Evolutionary conservation across 2,113 vertebrate species (phyloP), one percentile per base, ranked within the genome.

Genomic region (Muscicapa adusta): DNA sequence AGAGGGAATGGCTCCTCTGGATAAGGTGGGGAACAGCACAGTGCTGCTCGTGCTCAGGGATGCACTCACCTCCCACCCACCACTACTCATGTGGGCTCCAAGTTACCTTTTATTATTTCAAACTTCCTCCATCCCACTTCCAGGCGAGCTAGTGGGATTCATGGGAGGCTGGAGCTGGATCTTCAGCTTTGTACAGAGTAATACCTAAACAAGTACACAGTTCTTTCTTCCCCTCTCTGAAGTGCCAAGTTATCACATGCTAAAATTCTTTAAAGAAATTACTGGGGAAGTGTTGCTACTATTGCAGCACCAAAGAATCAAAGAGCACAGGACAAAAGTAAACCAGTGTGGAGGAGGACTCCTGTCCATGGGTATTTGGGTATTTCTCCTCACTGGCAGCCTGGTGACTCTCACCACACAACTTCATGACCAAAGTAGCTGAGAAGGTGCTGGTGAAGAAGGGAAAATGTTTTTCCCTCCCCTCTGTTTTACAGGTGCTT

Each of bases 71-170:
- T 45, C 85, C 48, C 68, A 53, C 20, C 3, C 2, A 12, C 10
- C 56, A 22, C 29, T 1, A 6, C 1, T 8, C 0, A 0, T 0
- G 4, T 6, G 23, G 63, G 38, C 14, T 47, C 24, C 11, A 1
- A 22, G 25, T 7, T 40, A 23, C 33, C 38, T 50, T 68, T 12
- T n/a, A 31, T 43, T 50, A 29, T 40, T 76, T 65, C 58, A 56
- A 8, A 23, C n/a, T n/a, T 40, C 31, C 29, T 65, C 47, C 62
- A n/a, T 17, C 25, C 66, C 18, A 10, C 24, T 82, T 63, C 50
- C 28, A 76, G 5, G 26, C 4, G 11, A 68, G 29, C 6, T 16
- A 10, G 22, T 6, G 14, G 65, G 45, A 63, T 62, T 63, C 23
- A 12, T 0, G 5, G 31, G 13, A 91, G 20, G 25, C 53, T 60